Evolutionary conservation across 1,140 invertebrate species (phyloP).

Genomic region (Zaprionus ornatus): DNA sequence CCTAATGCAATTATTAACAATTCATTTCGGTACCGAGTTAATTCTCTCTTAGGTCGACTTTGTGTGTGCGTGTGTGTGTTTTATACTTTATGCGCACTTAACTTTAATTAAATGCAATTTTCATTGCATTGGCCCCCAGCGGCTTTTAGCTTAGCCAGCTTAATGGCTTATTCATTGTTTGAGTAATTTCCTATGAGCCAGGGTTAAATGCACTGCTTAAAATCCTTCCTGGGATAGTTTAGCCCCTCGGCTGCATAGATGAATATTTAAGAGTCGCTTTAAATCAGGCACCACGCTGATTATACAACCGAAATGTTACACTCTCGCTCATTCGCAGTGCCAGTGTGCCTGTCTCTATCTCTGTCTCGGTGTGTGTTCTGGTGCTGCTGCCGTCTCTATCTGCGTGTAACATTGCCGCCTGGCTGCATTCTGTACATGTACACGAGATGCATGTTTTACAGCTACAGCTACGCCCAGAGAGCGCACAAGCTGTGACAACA

Average conservation of each 20-base stretch:
- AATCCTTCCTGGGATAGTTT: slow-evolving; percentile 8
- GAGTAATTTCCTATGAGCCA: slow-evolving; percentile 11
- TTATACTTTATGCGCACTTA: slow-evolving; percentile 22
- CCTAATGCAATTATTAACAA: not conserved
- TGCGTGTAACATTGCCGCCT: slow-evolving; percentile 70
- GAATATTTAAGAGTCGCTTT: slow-evolving; percentile 28
- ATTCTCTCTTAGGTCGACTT: not conserved
- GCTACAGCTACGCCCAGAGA: slow-evolving; percentile 48
- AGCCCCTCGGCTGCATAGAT: not conserved
- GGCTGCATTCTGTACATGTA: slow-evolving; percentile 73
- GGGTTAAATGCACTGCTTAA: slow-evolving; percentile 31
- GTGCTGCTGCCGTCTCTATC: slow-evolving; percentile 20
- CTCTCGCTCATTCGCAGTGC: not conserved
- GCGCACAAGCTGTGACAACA: slow-evolving; percentile 37
- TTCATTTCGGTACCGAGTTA: not conserved
- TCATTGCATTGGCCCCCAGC: slow-evolving; percentile 13
- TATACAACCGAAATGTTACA: slow-evolving; percentile 39
- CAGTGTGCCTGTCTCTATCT: slow-evolving; percentile 12
- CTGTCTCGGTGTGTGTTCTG: not conserved
- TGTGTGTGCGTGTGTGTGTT: not conserved
- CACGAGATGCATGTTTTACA: slow-evolving; percentile 63
- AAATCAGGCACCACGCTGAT: slow-evolving; percentile 25
- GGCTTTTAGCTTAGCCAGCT: slow-evolving; percentile 37
- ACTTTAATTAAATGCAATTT: slow-evolving; percentile 36
- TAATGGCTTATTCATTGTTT: slow-evolving; percentile 37